phyloP scores from a whole-genome alignment of 2,888 invertebrate genomes.

The Trypoxylon attenuatum region DNA sequence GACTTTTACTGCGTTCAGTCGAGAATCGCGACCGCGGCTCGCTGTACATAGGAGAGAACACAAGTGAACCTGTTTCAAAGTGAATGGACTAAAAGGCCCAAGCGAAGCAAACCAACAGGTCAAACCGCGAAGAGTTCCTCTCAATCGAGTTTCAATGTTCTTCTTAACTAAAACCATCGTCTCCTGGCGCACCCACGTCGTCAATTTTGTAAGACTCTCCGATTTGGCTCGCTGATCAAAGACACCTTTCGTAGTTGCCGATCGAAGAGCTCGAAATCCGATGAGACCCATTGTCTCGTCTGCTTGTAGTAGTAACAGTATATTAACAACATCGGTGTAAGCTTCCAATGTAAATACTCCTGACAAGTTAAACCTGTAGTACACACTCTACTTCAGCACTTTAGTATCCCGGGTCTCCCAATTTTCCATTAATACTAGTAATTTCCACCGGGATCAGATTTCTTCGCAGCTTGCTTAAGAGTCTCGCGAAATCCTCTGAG shows the following conservation, averaged over 20 bases:
- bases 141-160: conserved; percentile 30
- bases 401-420: too few species aligned
- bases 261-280: too few species aligned
- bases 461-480: conserved; percentile 40
- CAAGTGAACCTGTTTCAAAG: conserved; percentile 14
- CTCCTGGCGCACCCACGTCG: conserved; percentile 37
- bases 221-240: background rate
- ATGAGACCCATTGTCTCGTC: too few species aligned
- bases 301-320: too few species aligned
- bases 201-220: conserved; percentile 32
- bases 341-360: too few species aligned
- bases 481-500: conserved; percentile 15
- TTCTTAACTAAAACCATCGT: conserved; percentile 31
- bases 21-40: conserved; percentile 7
- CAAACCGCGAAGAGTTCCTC: background rate
- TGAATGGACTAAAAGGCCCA: conserved; percentile 8
- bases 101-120: conserved; percentile 21
- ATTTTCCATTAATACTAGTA: too few species aligned
- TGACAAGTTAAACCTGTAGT: too few species aligned
- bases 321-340: too few species aligned
- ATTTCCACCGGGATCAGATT: too few species aligned
- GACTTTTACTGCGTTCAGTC: conserved; percentile 24
- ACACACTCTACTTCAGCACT: too few species aligned
- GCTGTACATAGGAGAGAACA: conserved; percentile 9
- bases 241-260: background rate